Evolutionary conservation across 2,113 vertebrate species (phyloP).

Genomic region (Lampris incognitus): DNA sequence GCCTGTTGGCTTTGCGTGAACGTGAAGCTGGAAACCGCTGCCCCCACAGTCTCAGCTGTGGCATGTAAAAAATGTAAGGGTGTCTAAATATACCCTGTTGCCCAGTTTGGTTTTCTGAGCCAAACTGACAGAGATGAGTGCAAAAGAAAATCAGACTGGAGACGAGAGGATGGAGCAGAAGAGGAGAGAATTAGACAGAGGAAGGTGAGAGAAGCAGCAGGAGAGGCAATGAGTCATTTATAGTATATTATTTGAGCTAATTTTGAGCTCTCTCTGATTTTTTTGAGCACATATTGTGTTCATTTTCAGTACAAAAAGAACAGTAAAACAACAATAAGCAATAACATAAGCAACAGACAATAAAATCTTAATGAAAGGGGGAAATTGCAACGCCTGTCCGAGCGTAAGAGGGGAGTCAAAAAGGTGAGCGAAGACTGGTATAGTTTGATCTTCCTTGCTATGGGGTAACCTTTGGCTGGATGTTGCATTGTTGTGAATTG

Average conservation of each 20-base stretch:
- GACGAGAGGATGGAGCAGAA: constrained; percentile 3
- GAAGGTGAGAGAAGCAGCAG: not conserved
- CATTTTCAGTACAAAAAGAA: constrained; percentile 51
- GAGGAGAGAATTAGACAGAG: not conserved
- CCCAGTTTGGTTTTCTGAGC: constrained; percentile 39
- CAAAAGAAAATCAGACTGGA: not conserved
- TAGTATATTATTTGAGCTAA: not conserved
- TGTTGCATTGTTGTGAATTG: constrained; percentile 22
- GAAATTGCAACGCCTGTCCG: constrained; percentile 34
- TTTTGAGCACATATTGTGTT: constrained; percentile 61
- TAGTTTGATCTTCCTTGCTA: constrained; percentile 38
- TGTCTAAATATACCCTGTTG: constrained; percentile 38
- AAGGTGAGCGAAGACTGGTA: constrained; percentile 35
- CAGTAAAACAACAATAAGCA: too few relatives aligned
- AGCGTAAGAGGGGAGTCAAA: constrained; percentile 28
- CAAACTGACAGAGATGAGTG: constrained; percentile 21
- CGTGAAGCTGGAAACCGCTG: constrained; percentile 28
- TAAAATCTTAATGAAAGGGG: constrained; percentile 33
- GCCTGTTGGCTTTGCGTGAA: constrained; percentile 23
- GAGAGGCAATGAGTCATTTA: constrained; percentile 13
- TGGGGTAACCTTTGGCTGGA: constrained; percentile 42
- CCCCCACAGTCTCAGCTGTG: constrained; percentile 11
- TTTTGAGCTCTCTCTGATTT: not conserved
- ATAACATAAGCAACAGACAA: too few relatives aligned
- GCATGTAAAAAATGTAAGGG: constrained; percentile 46